phyloP scores from a whole-genome alignment of 2,888 invertebrate species.

The Xanthorhoe designata region DNA sequence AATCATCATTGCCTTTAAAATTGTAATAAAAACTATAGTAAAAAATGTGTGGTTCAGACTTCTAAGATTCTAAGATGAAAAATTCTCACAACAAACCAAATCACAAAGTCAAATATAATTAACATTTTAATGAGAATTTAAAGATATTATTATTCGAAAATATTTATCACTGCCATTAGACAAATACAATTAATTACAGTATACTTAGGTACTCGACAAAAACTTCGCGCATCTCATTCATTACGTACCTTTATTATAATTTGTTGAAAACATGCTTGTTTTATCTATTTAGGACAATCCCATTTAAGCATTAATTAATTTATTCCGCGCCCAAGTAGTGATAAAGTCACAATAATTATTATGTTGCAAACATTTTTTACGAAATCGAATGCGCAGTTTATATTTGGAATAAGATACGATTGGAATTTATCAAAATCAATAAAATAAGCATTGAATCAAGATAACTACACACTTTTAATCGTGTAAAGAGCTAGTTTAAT shows the following conservation, averaged over 20 bases:
- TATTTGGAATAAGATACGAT: too few species aligned
- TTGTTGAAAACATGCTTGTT: slow-evolving; percentile 1
- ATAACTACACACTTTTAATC: too few species aligned
- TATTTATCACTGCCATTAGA: background rate
- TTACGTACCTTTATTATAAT: background rate
- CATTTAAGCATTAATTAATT: slow-evolving; percentile 1
- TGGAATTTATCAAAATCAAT: too few species aligned
- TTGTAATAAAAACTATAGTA: background rate
- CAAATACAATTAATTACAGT: background rate
- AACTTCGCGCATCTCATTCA: background rate
- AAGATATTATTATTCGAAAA: background rate
- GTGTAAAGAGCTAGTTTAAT: too few species aligned
- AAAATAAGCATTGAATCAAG: too few species aligned
- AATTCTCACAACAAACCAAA: background rate
- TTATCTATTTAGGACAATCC: slow-evolving; percentile 1
- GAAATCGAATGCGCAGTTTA: background rate
- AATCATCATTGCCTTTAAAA: background rate
- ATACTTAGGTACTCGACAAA: background rate
- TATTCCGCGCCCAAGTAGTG: background rate
- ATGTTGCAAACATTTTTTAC: background rate
- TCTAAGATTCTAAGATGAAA: background rate
- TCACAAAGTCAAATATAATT: background rate
- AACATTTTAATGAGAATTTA: background rate
- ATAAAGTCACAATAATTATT: background rate
- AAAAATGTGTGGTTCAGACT: background rate